A percentile compares a stretch with the other conserved stretches of the same genome.
phyloP scores from a whole-genome alignment of 1,140 invertebrate genomes.

The Chlorops oryzae region DNA sequence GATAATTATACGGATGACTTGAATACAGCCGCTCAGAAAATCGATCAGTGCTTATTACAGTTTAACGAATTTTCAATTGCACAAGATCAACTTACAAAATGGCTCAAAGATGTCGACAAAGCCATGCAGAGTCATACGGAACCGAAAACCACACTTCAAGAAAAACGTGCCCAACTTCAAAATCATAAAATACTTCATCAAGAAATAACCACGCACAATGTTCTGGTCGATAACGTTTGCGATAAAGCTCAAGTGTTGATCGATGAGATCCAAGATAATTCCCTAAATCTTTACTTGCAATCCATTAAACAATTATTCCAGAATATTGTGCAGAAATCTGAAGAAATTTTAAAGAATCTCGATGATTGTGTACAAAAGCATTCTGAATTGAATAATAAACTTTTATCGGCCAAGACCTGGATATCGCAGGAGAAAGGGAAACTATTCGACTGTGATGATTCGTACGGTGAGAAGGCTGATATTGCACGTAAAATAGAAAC shows the following conservation, averaged over 20 bases:
- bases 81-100: conserved; percentile 87
- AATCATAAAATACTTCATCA: conserved; percentile 93
- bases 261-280: conserved; percentile 81
- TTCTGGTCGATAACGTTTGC: conserved; percentile 81
- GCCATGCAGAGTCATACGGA: conserved; percentile 89
- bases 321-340: conserved; percentile 80
- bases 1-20: conserved; percentile 80
- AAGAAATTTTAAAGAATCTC: conserved; percentile 75
- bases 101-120: conserved; percentile 84
- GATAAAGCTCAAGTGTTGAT: conserved; percentile 86
- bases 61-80: conserved; percentile 82
- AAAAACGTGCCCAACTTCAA: conserved; percentile 88
- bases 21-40: conserved; percentile 67
- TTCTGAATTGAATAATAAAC: conserved; percentile 64
- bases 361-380: conserved; percentile 84
- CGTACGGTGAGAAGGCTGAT: conserved; percentile 73
- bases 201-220: conserved; percentile 88
- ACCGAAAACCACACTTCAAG: conserved; percentile 82
- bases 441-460: conserved; percentile 68
- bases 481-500: conserved; percentile 66
- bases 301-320: conserved; percentile 86
- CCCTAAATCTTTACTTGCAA: conserved; percentile 76
- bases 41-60: conserved; percentile 83
- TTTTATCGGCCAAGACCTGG: conserved; percentile 74
- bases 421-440: conserved; percentile 69